Evolutionary conservation across 1,140 invertebrate genomes (phyloP).

Genomic region (Ips nitidus): DNA sequence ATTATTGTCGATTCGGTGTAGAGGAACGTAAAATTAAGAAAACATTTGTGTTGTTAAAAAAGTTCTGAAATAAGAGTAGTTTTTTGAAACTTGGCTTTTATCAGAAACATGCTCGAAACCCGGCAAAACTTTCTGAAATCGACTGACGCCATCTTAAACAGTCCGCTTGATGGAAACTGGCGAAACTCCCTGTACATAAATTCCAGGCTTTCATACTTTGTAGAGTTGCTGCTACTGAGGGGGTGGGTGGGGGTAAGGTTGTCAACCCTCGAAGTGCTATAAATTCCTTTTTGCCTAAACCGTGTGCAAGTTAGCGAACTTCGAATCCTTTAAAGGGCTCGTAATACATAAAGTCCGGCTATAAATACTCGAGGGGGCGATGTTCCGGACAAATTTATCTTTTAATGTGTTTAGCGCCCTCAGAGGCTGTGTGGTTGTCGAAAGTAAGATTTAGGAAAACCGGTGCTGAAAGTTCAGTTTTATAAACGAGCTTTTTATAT

Average conservation of each 20-base stretch:
- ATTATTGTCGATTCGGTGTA: too few relatives aligned
- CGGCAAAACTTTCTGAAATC: too few relatives aligned
- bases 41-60: too few relatives aligned
- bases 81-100: background rate
- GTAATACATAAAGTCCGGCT: slow-evolving; percentile 36
- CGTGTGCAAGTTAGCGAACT: slow-evolving; percentile 33
- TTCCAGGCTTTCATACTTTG: slow-evolving; percentile 19
- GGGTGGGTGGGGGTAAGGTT: background rate
- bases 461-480: too few relatives aligned
- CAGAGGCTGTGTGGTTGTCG: background rate
- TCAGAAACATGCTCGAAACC: too few relatives aligned
- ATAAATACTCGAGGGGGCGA: slow-evolving; percentile 32
- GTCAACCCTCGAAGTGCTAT: slow-evolving; percentile 34
- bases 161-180: slow-evolving; percentile 22
- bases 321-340: slow-evolving; percentile 34
- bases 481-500: too few relatives aligned
- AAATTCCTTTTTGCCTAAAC: slow-evolving; percentile 37
- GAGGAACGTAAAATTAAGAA: too few relatives aligned
- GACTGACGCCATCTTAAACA: slow-evolving; percentile 14
- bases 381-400: slow-evolving; percentile 32
- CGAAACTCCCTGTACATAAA: slow-evolving; percentile 32
- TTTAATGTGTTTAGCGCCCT: slow-evolving; percentile 9
- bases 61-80: too few relatives aligned
- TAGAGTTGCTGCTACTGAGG: slow-evolving; percentile 10
- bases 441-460: too few relatives aligned